These are phyloP conservation scores for Drosophila anomalata DNA, from an alignment of 2,888 invertebrate species.

Conservation along the genomic window DNA sequence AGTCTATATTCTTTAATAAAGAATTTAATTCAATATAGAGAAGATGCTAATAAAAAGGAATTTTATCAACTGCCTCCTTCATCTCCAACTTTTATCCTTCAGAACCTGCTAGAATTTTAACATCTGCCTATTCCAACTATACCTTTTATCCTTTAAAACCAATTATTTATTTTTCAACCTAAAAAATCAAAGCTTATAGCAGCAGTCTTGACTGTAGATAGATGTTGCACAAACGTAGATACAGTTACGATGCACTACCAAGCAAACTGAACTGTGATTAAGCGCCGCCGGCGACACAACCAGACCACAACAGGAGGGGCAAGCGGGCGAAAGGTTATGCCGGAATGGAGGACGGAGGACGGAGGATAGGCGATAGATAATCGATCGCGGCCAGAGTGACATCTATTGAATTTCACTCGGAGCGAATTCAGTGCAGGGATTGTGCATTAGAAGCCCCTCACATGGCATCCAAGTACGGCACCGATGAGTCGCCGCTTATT, in stretches of 20 bases:
- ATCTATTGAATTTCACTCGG: constrained; percentile 73
- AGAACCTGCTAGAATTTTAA: not conserved
- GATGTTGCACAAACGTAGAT: constrained; percentile 35
- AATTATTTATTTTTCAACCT: too few relatives aligned
- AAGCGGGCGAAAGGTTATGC: not conserved
- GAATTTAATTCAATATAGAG: not conserved
- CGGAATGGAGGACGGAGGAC: constrained; percentile 3
- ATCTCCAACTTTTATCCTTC: not conserved
- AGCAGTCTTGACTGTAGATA: constrained; percentile 24
- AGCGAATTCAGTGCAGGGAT: constrained; percentile 46
- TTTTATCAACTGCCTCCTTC: not conserved
- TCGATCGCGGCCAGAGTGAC: constrained; percentile 39
- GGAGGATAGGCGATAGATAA: constrained; percentile 17
- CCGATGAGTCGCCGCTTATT: constrained; percentile 69
- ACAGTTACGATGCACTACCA: constrained; percentile 37
- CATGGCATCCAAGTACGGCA: constrained; percentile 19
- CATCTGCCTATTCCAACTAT: too few relatives aligned
- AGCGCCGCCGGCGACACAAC: constrained; percentile 35
- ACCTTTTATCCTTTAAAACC: not conserved
- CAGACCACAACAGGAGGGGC: constrained; percentile 45
- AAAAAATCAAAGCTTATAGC: not conserved
- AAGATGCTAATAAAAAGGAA: not conserved
- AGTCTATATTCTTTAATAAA: not conserved
- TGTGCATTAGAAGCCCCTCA: constrained; percentile 55
- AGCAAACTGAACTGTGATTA: too few relatives aligned